A percentile compares a stretch with the other conserved stretches of the same genome.
These are phyloP conservation scores for Limosa lapponica DNA, from an alignment of 2,797 vertebrate genomes.

Conservation along the genomic window DNA sequence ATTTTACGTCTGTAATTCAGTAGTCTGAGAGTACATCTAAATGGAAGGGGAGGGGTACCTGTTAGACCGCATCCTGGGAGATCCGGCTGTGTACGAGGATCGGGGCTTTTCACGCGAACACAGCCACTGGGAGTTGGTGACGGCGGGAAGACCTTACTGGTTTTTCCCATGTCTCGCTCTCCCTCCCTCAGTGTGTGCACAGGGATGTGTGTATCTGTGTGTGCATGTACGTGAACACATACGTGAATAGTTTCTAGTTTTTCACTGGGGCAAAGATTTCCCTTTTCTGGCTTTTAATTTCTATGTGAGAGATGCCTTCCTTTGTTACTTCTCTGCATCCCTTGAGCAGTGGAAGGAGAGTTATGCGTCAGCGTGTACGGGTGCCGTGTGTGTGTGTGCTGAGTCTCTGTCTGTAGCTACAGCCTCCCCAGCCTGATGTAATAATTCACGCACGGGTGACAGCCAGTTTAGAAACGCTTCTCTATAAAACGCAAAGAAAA, in stretches of 20 bases:
- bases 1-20: neutral
- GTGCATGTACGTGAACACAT: neutral
- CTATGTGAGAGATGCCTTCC: conserved; percentile 13
- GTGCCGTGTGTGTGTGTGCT: neutral
- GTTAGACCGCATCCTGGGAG: neutral
- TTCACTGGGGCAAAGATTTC: neutral
- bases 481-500: conserved; percentile 45
- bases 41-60: conserved; percentile 17
- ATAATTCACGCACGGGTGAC: conserved; percentile 49
- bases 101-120: conserved; percentile 18
- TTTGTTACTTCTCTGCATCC: conserved; percentile 28
- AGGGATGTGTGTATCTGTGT: neutral
- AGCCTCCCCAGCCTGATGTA: conserved; percentile 20
- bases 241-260: neutral
- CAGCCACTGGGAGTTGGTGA: neutral
- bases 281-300: neutral
- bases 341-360: conserved; percentile 34
- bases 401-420: conserved; percentile 15
- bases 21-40: neutral
- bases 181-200: neutral
- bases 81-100: neutral
- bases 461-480: conserved; percentile 43
- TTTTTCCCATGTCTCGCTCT: neutral
- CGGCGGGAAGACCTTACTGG: neutral
- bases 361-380: neutral